phyloP scores from a whole-genome alignment of 2,797 vertebrate genomes.

The Hapalemur alaotrensis region DNA sequence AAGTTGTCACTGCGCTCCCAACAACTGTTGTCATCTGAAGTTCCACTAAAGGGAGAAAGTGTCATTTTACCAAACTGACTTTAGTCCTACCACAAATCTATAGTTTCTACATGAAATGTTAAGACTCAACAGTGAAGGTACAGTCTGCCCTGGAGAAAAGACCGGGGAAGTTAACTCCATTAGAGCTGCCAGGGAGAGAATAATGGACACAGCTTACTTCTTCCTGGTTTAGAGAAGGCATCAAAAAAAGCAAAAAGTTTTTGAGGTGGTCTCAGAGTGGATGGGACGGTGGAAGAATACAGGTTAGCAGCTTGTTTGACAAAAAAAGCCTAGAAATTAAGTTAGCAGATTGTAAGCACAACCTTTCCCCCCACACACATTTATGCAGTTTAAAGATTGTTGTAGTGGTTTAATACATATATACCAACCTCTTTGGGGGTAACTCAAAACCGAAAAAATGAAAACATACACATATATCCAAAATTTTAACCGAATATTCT shows the following conservation, averaged over 20 bases:
- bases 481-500: neutral
- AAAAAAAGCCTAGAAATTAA: neutral
- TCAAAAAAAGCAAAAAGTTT: neutral
- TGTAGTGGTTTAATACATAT: neutral
- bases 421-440: neutral
- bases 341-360: neutral
- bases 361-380: fast-evolving
- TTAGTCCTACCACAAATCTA: neutral
- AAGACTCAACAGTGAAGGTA: neutral
- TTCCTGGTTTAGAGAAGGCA: neutral
- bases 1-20: neutral
- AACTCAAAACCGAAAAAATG: neutral
- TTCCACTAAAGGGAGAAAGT: neutral
- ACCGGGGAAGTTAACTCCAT: neutral
- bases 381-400: neutral
- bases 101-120: neutral
- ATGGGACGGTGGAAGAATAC: neutral
- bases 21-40: neutral
- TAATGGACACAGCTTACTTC: neutral
- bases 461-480: neutral
- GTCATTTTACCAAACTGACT: neutral
- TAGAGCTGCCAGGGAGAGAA: neutral
- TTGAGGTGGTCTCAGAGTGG: neutral
- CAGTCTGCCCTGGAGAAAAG: neutral
- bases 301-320: neutral